Base-by-base conservation (phyloP, 2,888 invertebrate genomes). In the Drosophila algonquin region DNA sequence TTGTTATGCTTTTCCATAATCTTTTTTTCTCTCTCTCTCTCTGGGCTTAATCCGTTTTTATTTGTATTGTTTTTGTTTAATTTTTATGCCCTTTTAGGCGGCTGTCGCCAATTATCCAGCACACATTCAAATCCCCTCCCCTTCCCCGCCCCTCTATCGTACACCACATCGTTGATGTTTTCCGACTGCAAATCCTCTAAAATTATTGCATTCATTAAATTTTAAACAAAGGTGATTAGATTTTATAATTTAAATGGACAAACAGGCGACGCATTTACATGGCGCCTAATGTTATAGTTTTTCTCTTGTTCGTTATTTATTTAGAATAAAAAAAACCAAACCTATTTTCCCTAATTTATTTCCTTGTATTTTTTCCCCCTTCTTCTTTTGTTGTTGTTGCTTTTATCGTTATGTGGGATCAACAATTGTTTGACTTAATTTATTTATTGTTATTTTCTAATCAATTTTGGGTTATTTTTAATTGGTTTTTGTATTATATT, bases 181-280 rank as follows among this genome's bases (percentile, higher is more conserved):
- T 40, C 40, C 40, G 40, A 40, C 40, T 40, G 75, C 63, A 88
- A 88, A 86, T 86, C 88, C 85, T 69, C 76, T 73, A 52, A 83
- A 88, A 89, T 79, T 81, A 88, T 88, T 81, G 84, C 86, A 73
- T 80, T 88, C 87, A 88, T 89, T 90, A 90, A 88, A 88, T 82
- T 81, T 89, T 89, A 86, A 89, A 87, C 87, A 88, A 81, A 89
- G 87, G 87, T 85, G 89, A 89, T 89, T 90, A 89, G 89, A 89
- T 89, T 89, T 83, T 82, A 80, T 82, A 80, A 85, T 80, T 76
- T 75, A 72, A 73, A 70, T 63, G 59, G 60, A 68, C 57, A 54
- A 63, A 48, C 60, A 55, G 18, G 32, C n/a, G 30, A 67, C 63
- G 56, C 64, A 50, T 58, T 60, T 53, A 48, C 65, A 51, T 21